Conservation (phyloP, 2,888 invertebrate species). For the Sthenelais limicola region DNA sequence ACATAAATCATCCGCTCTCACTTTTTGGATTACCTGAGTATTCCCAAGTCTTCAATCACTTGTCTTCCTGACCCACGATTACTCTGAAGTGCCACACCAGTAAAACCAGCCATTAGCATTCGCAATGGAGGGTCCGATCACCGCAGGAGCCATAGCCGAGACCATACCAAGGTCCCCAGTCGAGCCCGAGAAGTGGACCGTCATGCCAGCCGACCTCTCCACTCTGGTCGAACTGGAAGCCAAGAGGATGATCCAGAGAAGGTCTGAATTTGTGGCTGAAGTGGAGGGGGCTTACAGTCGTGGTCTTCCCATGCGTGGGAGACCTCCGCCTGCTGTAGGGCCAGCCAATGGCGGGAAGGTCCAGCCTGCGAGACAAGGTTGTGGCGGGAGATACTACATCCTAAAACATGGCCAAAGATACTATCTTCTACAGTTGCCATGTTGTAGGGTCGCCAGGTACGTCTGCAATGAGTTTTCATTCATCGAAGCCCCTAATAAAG, state of each 20-base stretch:
- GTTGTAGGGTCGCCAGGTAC: constrained; percentile 41
- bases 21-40: too few species aligned
- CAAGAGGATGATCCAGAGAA: neutral
- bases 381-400: constrained; percentile 42
- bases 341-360: neutral
- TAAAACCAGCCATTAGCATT: too few species aligned
- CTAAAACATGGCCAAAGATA: constrained; percentile 42
- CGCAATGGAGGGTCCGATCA: constrained; percentile 24
- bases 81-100: too few species aligned
- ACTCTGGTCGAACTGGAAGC: constrained; percentile 16
- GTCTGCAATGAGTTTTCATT: too few species aligned
- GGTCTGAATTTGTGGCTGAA: constrained; percentile 28
- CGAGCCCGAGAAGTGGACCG: constrained; percentile 19
- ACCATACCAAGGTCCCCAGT: too few species aligned
- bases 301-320: constrained; percentile 1
- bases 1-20: too few species aligned
- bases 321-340: too few species aligned
- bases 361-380: constrained; percentile 21
- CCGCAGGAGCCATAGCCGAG: neutral
- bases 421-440: constrained; percentile 43
- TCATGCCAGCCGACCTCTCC: constrained; percentile 19
- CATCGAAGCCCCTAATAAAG: too few species aligned
- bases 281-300: neutral
- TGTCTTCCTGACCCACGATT: too few species aligned
- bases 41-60: too few species aligned